Base-by-base conservation (phyloP, 2,797 vertebrate species). In the Sebastes iracundus region DNA sequence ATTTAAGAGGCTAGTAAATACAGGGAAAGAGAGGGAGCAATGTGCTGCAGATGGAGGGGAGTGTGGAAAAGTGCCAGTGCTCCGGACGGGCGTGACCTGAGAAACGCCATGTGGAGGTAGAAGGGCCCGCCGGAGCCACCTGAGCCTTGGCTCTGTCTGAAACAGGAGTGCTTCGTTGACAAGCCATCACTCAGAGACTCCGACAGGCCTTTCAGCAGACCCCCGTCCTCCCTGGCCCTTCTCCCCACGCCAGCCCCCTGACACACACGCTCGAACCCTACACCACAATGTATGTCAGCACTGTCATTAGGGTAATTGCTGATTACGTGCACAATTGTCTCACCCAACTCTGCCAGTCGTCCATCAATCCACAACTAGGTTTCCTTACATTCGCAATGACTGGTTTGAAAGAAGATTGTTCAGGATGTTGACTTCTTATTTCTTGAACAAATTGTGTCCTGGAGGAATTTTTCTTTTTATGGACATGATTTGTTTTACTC, bases 101-200 rank as follows among this genome's bases (percentile, higher is more conserved):
- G 77, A 84, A 83, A 79, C 86, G 61, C 53, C 82, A 79, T 85
- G 81, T 82, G 81, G 87, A 87, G 76, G 79, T 65, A 76, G 77
- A 84, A 81, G 75, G 77, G 68, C 74, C 81, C 3, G 32, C 74
- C 23, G 85, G 84, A 94, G 94, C 93, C 92, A 95, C 93, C 91
- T 93, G 94, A 95, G 93, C 93, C 92, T 81, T 58, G 84, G 82
- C 82, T 89, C 65, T 62, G 86, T 89, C 92, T 95, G 95, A 95
- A 95, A 96, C 94, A 93, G 85, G 94, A 96, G 95, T 80, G 89
- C 67, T 89, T 78, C 64, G 93, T 77, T 95, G 95, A 96, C 95
- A 96, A 93, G 89, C 85, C 83, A 84, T 96, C 94, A 94, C 83
- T 94, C 91, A 87, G 83, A 90, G 86, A 73, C 88, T 85, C 85